Base-by-base conservation (phyloP, 2,113 vertebrate genomes). In the Alectura lathami region DNA sequence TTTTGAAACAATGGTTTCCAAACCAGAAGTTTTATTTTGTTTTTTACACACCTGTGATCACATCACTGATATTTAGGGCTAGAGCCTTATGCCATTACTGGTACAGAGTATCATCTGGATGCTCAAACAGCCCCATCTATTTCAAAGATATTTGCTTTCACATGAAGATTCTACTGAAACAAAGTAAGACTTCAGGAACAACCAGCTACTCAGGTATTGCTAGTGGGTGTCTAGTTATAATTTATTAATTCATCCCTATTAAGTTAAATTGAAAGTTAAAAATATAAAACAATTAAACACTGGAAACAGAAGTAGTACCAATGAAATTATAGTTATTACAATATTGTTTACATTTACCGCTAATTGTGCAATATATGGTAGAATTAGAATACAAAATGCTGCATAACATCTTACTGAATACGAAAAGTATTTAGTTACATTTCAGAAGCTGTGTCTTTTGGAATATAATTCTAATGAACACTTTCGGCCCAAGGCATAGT, bases 191-290 rank as follows among this genome's bases (percentile, higher is more conserved):
- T 64, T 74, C 34, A 78, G 77, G 13, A 92, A 45, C 11, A 70
- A 81, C 7, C 26, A 48, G 32, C 27, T 38, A 50, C 24, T 54
- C 56, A 64, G 62, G 57, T 76, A 50, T 54, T 63, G 20, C 36
- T 88, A 74, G 9, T 21, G 47, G 73, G 51, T 6, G 17, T 86
- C 43, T 86, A 78, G 78, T 91, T 88, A 78, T 26, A 59, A 72
- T 66, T 75, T 60, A 54, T 11, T 93, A 70, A 91, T 81, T 83
- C 67, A 12, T 59, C 83, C 29, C 45, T 56, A 56, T 77, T 81
- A 70, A 70, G 48, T 80, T 78, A 90, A 83, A 74, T 85, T 66
- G 38, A 29, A 91, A 94, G 59, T n/a, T 91, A 77, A 86, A 87
- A 83, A 74, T 66, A 43, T 23, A 30, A 38, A 70, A 36, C 24